Conservation (phyloP, 1,140 invertebrate species). For the Papilio helenus region DNA sequence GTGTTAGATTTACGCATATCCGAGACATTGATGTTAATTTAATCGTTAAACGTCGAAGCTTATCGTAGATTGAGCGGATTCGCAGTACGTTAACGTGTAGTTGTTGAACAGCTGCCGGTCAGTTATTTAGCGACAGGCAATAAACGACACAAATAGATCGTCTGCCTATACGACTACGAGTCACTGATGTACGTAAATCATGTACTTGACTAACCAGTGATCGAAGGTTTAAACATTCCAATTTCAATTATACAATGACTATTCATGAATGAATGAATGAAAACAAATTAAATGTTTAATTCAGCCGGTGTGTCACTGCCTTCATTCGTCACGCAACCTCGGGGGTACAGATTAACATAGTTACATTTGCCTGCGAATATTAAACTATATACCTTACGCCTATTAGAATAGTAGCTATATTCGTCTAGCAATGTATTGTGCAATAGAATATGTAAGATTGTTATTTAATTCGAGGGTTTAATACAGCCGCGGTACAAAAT, state of each 20-base stretch:
- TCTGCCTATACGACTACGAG: neutral
- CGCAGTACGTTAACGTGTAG: conserved; percentile 5
- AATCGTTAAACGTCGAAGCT: neutral
- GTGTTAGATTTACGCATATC: neutral
- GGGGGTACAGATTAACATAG: neutral
- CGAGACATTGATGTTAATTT: neutral
- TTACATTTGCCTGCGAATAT: neutral
- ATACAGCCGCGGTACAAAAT: conserved; percentile 30
- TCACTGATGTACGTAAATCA: conserved; percentile 14
- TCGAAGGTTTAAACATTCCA: neutral
- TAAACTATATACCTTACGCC: neutral
- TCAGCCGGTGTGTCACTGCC: conserved; percentile 24
- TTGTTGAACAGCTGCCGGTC: conserved; percentile 21
- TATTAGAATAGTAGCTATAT: neutral
- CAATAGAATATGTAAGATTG: neutral
- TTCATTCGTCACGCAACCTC: conserved; percentile 16
- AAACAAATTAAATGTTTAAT: conserved; percentile 39
- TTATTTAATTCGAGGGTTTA: conserved; percentile 29
- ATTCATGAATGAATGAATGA: conserved; percentile 31
- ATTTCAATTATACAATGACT: too few relatives aligned
- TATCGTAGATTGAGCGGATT: conserved; percentile 13
- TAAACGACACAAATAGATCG: conserved; percentile 23
- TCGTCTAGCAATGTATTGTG: neutral
- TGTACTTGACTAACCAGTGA: neutral
- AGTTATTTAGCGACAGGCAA: conserved; percentile 28